Conservation (phyloP, 2,888 invertebrate species). For the Cacoxenus indagator region DNA sequence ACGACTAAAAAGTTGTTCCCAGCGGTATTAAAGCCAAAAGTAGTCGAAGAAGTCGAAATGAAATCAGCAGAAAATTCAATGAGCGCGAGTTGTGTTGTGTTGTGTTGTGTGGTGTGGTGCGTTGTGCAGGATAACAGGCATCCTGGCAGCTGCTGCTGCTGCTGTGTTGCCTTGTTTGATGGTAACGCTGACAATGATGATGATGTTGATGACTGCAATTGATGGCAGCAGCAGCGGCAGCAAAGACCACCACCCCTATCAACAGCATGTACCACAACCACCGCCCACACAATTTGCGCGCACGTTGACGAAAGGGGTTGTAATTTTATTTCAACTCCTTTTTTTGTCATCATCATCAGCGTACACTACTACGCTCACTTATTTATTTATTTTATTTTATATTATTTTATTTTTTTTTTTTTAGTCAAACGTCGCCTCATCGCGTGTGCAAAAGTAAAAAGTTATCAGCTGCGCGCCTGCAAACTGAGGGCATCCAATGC, state of each 20-base stretch:
- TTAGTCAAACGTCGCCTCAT: neutral
- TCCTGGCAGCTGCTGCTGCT: conserved; percentile 47
- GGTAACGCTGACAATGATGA: neutral
- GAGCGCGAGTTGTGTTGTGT: conserved; percentile 33
- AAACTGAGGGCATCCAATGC: conserved; percentile 20
- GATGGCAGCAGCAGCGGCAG: conserved; percentile 41
- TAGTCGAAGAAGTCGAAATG: conserved; percentile 65
- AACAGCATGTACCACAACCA: neutral
- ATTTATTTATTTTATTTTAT: neutral
- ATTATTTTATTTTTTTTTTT: neutral
- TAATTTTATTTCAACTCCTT: conserved; percentile 40
- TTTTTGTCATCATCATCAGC: neutral
- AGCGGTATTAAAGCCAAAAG: conserved; percentile 37
- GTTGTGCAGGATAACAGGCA: conserved; percentile 1
- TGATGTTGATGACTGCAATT: conserved; percentile 56
- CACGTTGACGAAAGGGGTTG: conserved; percentile 49
- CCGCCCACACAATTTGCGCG: conserved; percentile 51
- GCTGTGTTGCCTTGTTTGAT: neutral
- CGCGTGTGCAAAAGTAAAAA: conserved; percentile 40
- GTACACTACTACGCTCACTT: no score
- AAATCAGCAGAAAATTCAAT: conserved; percentile 69
- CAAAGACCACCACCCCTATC: neutral
- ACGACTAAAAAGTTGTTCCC: conserved; percentile 53
- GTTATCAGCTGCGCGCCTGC: conserved; percentile 53
- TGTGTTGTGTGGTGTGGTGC: neutral